These are phyloP conservation scores for Coelinius sp. DNA, from an alignment of 2,888 invertebrate genomes.

Conservation along the genomic window DNA sequence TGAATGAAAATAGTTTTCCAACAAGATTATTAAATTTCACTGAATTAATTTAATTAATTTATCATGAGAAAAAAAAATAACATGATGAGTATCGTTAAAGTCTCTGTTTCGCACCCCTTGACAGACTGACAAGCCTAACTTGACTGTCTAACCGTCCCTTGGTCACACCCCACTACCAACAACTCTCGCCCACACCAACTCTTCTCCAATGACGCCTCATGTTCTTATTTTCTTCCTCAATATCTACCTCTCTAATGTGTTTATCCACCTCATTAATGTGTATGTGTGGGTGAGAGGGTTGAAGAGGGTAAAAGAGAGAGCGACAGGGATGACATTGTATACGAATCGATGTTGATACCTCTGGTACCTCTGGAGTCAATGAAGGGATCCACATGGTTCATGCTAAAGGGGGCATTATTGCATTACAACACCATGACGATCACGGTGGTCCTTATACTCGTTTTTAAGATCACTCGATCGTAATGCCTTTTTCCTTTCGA, in stretches of 20 bases:
- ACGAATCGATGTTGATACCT: slow-evolving; percentile 66
- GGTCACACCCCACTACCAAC: slow-evolving; percentile 39
- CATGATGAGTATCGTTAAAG: background rate
- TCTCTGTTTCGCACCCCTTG: slow-evolving; percentile 41
- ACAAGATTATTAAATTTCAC: too few relatives aligned
- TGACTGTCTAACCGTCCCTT: slow-evolving; percentile 35
- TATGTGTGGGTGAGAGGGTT: background rate
- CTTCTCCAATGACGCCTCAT: slow-evolving; percentile 40
- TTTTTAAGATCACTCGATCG: slow-evolving; percentile 63
- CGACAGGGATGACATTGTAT: slow-evolving; percentile 60
- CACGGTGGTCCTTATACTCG: slow-evolving; percentile 68
- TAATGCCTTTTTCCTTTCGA: slow-evolving; percentile 62
- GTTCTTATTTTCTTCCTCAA: slow-evolving; percentile 25
- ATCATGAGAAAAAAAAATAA: background rate
- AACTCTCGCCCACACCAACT: slow-evolving; percentile 27
- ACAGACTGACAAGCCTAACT: slow-evolving; percentile 41
- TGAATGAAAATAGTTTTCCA: too few relatives aligned
- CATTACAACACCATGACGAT: slow-evolving; percentile 63
- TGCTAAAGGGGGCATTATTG: slow-evolving; percentile 53
- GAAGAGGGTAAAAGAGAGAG: too few relatives aligned
- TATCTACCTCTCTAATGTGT: background rate
- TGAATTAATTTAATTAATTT: too few relatives aligned
- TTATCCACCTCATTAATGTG: background rate
- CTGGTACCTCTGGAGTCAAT: background rate
- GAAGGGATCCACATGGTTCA: slow-evolving; percentile 13